Conservation (phyloP, 1,140 invertebrate species). For the Uloborus diversus region DNA sequence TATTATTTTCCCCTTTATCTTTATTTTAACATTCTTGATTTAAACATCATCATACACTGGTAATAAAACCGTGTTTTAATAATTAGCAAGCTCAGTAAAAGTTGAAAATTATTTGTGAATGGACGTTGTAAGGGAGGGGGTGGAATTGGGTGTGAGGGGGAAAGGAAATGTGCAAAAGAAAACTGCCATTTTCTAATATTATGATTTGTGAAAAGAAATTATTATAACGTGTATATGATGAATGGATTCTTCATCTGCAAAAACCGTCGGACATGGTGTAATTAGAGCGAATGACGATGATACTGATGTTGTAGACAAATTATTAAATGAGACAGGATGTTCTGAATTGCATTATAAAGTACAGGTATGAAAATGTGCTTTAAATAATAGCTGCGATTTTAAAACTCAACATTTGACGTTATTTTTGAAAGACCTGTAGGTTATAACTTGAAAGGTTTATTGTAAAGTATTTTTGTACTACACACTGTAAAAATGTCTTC, state of each 20-base stretch:
- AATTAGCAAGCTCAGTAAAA: too few relatives aligned
- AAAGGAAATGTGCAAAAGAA: too few relatives aligned
- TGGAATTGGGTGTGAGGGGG: too few relatives aligned
- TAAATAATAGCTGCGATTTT: not conserved
- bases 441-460: not conserved
- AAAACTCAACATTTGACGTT: not conserved
- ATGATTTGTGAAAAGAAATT: too few relatives aligned
- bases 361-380: conserved; percentile 32
- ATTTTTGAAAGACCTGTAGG: not conserved
- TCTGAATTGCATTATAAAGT: conserved; percentile 41
- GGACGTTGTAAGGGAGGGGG: too few relatives aligned
- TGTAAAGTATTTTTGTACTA: not conserved
- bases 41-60: too few relatives aligned
- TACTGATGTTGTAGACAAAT: conserved; percentile 34
- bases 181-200: too few relatives aligned
- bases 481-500: too few relatives aligned
- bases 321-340: conserved; percentile 44
- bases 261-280: not conserved
- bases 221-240: not conserved
- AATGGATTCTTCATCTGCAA: conserved; percentile 16
- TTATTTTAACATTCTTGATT: too few relatives aligned
- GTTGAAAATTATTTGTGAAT: too few relatives aligned
- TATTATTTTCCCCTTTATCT: too few relatives aligned
- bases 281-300: not conserved
- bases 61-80: too few relatives aligned